A percentile compares a stretch with the other conserved stretches of the same genome.
Evolutionary conservation across 92 coral and sea anemone genomes (phyloP).

Genomic region (Phymanthus crucifer): DNA sequence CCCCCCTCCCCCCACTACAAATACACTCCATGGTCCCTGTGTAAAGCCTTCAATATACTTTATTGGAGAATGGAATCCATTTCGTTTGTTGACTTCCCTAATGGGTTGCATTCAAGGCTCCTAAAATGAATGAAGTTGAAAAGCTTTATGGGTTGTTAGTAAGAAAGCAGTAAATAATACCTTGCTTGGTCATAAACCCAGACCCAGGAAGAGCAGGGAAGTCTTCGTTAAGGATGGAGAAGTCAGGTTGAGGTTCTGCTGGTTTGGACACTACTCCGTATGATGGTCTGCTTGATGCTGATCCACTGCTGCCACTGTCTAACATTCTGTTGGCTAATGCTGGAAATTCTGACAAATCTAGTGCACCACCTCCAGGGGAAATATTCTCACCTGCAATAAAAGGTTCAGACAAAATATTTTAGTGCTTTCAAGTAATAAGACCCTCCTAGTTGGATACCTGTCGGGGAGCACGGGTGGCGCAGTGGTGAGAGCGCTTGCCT

Average conservation of each 20-base stretch:
- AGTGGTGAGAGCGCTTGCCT: no score
- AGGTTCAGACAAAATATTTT: no score
- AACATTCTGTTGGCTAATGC: constrained; percentile 86
- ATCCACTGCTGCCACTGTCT: constrained; percentile 75
- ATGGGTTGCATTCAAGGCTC: no score
- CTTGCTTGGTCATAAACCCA: constrained; percentile 66
- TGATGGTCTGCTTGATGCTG: constrained; percentile 66
- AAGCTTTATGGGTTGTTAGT: not conserved
- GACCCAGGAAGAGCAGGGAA: constrained; percentile 98
- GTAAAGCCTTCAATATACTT: no score
- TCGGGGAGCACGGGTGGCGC: no score
- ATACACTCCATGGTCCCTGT: no score
- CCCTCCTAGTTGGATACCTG: no score
- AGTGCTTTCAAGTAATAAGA: no score
- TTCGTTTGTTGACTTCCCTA: no score
- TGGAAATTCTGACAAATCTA: constrained; percentile 96
- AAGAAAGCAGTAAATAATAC: constrained; percentile 30
- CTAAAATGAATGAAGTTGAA: no score
- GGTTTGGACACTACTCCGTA: constrained; percentile 97
- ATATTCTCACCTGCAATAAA: constrained; percentile 49
- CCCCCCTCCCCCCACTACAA: no score
- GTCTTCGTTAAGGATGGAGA: constrained; percentile 93
- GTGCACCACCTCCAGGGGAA: constrained; percentile 74
- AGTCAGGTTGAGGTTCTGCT: constrained; percentile 94
- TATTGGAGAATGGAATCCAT: no score